phyloP scores from a whole-genome alignment of 2,113 vertebrate species.

The Epinephelus cyanopodus region DNA sequence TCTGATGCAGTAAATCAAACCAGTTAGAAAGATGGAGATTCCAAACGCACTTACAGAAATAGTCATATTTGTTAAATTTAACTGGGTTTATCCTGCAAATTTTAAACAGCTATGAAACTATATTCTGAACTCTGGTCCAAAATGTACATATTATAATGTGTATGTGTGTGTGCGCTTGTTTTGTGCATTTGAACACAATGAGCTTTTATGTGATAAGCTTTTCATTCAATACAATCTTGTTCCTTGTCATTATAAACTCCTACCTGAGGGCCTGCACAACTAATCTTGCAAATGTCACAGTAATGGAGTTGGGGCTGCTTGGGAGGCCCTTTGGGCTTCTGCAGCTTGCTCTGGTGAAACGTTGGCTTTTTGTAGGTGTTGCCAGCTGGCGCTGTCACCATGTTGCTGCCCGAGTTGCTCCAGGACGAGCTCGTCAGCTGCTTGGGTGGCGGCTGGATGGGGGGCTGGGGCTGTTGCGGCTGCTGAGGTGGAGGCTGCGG shows the following conservation, averaged over 20 bases:
- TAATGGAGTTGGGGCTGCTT: slow-evolving; percentile 87
- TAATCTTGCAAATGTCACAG: slow-evolving; percentile 91
- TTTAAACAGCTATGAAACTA: neutral
- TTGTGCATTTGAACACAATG: neutral
- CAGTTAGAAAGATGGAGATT: neutral
- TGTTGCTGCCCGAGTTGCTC: slow-evolving; percentile 79
- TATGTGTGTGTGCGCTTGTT: neutral
- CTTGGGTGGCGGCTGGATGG: slow-evolving; percentile 74
- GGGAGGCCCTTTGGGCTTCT: slow-evolving; percentile 82
- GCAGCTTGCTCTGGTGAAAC: slow-evolving; percentile 82
- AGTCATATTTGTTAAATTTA: neutral
- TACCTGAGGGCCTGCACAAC: slow-evolving; percentile 91
- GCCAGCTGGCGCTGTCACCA: slow-evolving; percentile 63
- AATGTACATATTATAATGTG: neutral
- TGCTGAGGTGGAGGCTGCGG: slow-evolving; percentile 73
- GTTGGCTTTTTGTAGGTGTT: slow-evolving; percentile 81
- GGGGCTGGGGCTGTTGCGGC: slow-evolving; percentile 68
- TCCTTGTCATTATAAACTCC: neutral
- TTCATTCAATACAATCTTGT: neutral
- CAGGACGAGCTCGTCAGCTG: slow-evolving; percentile 81
- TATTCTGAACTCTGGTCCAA: neutral
- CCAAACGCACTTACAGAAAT: neutral
- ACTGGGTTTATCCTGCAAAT: neutral
- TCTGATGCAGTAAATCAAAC: slow-evolving; percentile 72
- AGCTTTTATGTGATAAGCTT: neutral